A percentile compares a stretch with the other conserved stretches of the same genome.
Conservation (phyloP, 1,140 invertebrate genomes). For the Ceratoteleas bidentatus region DNA sequence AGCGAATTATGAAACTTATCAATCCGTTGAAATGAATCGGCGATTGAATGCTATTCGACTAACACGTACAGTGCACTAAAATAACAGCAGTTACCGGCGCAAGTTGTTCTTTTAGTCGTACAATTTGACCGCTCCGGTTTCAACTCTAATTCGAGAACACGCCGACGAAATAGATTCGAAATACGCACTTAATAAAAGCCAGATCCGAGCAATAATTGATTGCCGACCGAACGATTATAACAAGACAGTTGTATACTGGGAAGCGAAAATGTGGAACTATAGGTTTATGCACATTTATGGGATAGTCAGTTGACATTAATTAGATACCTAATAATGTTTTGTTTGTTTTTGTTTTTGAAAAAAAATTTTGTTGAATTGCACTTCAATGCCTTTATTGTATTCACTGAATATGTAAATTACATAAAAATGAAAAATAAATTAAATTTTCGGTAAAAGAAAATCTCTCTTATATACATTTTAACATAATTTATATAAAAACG, state of each 20-base stretch:
- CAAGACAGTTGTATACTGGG: constrained; percentile 21
- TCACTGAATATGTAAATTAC: no score
- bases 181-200: constrained; percentile 30
- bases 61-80: constrained; percentile 24
- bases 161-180: constrained; percentile 18
- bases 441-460: no score
- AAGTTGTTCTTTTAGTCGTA: constrained; percentile 23
- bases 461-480: no score
- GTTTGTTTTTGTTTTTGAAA: no score
- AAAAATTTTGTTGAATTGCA: no score
- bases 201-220: constrained; percentile 30
- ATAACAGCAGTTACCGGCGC: constrained; percentile 14
- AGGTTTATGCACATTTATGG: constrained; percentile 17
- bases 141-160: constrained; percentile 27
- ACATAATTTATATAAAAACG: no score
- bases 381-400: no score
- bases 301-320: constrained; percentile 12
- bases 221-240: constrained; percentile 17
- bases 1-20: constrained; percentile 1
- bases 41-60: constrained; percentile 7
- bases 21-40: constrained; percentile 15
- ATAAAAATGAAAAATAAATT: no score
- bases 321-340: not conserved
- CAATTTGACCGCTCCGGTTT: constrained; percentile 29
- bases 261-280: constrained; percentile 2